Percentiles rank a stretch among this genome's conserved stretches.
phyloP scores from a whole-genome alignment of 2,113 vertebrate species.

The Pangasianodon gigas region DNA sequence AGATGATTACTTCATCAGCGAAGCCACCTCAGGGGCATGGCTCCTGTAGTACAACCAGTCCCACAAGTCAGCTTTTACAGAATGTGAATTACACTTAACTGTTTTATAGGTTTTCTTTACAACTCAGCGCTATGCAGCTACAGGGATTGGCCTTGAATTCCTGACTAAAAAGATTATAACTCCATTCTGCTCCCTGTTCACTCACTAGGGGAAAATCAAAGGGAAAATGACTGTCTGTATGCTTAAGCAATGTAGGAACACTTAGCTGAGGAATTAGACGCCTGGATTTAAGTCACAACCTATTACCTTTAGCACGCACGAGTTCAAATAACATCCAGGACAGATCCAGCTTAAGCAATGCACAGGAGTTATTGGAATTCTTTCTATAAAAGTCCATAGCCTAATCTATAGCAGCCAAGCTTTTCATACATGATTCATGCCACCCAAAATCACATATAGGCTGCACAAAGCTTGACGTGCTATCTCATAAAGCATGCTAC shows the following conservation, averaged over 20 bases:
- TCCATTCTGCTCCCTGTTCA: conserved; percentile 21
- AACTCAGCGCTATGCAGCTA: conserved; percentile 40
- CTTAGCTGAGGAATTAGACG: background rate
- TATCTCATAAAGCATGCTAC: background rate
- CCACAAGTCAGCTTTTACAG: conserved; percentile 21
- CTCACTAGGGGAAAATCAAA: conserved; percentile 8
- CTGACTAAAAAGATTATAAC: conserved; percentile 56
- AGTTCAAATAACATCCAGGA: background rate
- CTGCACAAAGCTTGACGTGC: background rate
- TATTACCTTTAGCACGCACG: background rate
- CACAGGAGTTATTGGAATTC: background rate
- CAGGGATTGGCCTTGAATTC: conserved; percentile 51
- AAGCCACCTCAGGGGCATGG: conserved; percentile 55
- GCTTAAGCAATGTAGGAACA: background rate
- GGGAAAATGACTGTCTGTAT: background rate
- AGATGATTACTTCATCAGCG: background rate
- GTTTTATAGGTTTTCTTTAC: conserved; percentile 42
- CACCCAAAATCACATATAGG: background rate
- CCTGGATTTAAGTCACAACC: conserved; percentile 7
- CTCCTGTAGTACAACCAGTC: conserved; percentile 37
- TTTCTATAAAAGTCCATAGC: background rate
- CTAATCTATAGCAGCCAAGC: background rate
- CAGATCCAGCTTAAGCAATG: background rate
- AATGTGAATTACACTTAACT: conserved; percentile 23
- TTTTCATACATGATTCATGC: background rate